phyloP scores from a whole-genome alignment of 2,797 vertebrate genomes.

The Danio aesculapii region DNA sequence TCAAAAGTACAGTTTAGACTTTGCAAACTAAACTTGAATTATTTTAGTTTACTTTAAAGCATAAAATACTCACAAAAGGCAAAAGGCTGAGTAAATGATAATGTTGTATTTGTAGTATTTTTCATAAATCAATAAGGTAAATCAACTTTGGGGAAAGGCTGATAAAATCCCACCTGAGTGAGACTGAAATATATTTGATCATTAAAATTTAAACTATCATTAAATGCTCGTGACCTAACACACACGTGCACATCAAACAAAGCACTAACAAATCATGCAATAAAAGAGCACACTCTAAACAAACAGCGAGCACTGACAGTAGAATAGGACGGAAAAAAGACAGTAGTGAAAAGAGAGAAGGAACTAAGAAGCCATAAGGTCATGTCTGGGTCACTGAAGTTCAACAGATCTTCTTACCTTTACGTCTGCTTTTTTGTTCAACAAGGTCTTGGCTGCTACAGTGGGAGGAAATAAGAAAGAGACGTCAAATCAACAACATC shows the following conservation, averaged over 20 bases:
- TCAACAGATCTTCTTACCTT: conserved; percentile 75
- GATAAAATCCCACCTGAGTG: background rate
- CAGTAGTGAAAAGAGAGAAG: conserved; percentile 38
- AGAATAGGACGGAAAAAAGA: conserved; percentile 1
- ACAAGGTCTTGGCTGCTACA: conserved; percentile 85
- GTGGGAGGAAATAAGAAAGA: conserved; percentile 64
- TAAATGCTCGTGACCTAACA: background rate
- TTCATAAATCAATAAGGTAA: background rate
- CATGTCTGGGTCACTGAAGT: background rate
- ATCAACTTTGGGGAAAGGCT: background rate
- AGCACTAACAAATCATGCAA: background rate
- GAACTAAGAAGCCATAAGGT: conserved; percentile 1
- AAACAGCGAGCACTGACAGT: background rate
- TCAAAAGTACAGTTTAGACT: background rate
- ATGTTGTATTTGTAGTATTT: background rate
- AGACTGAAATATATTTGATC: background rate
- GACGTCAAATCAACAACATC: conserved; percentile 25
- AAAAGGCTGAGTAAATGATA: too few species aligned
- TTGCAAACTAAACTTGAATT: background rate
- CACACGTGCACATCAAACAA: conserved; percentile 7
- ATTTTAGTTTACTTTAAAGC: background rate
- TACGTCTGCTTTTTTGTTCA: conserved; percentile 87
- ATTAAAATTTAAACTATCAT: background rate
- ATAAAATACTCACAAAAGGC: too few species aligned
- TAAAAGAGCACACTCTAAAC: background rate